Percentiles rank a stretch among this genome's conserved stretches.
These are phyloP conservation scores for Trichogramma pretiosum DNA, from an alignment of 1,140 invertebrate genomes.

Conservation along the genomic window DNA sequence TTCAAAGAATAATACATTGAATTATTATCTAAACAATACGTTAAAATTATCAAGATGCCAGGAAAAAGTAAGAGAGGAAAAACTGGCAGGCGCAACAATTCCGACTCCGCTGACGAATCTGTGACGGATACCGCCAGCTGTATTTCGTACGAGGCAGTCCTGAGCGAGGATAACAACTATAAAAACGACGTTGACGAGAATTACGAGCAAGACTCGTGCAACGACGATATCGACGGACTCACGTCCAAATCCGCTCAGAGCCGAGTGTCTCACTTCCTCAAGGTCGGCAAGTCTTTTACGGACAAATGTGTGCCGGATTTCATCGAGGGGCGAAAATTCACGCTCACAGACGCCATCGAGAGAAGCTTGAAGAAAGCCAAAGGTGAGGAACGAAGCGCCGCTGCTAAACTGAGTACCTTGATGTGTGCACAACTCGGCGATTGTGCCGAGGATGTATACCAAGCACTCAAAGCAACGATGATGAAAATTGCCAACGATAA, in stretches of 20 bases:
- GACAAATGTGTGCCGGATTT: constrained; percentile 73
- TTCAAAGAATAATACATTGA: too few species aligned
- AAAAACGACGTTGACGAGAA: constrained; percentile 52
- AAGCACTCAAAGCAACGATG: constrained; percentile 46
- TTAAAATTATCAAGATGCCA: constrained; percentile 41
- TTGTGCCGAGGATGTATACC: constrained; percentile 54
- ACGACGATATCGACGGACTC: constrained; percentile 75
- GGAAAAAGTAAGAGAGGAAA: constrained; percentile 39
- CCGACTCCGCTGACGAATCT: constrained; percentile 59
- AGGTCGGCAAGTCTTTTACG: constrained; percentile 65
- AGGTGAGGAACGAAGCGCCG: constrained; percentile 68
- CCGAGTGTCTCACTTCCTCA: constrained; percentile 62
- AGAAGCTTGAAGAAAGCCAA: constrained; percentile 72
- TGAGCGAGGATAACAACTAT: constrained; percentile 50
- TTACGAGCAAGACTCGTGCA: constrained; percentile 62
- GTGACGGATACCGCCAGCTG: constrained; percentile 61
- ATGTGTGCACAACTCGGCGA: constrained; percentile 77
- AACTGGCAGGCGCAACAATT: too few species aligned
- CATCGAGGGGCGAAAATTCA: constrained; percentile 63
- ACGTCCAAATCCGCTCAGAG: constrained; percentile 78
- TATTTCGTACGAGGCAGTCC: constrained; percentile 55
- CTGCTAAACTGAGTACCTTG: constrained; percentile 68
- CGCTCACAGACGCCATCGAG: constrained; percentile 72
- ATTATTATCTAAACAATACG: too few species aligned
- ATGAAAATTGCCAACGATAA: constrained; percentile 50